phyloP scores from a whole-genome alignment of 2,113 vertebrate genomes.

The Paradoxurus hermaphroditus region DNA sequence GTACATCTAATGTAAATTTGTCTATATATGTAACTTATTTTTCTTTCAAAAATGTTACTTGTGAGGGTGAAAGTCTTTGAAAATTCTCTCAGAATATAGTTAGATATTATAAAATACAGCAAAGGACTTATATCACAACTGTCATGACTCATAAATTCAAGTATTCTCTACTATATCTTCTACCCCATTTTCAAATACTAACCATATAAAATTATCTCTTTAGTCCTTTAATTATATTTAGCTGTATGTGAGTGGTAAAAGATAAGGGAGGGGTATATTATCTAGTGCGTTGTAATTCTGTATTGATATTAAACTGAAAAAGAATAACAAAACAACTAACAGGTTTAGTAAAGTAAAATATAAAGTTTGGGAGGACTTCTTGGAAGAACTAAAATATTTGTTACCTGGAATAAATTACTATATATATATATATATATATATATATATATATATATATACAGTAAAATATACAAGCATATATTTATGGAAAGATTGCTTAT shows the following conservation, averaged over 20 bases:
- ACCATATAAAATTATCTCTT: not conserved
- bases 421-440: too few relatives aligned
- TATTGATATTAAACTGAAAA: not conserved
- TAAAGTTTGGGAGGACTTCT: not conserved
- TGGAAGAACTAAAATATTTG: not conserved
- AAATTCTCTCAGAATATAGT: not conserved
- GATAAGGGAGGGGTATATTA: not conserved
- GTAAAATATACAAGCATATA: not conserved
- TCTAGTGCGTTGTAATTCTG: not conserved
- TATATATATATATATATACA: too few relatives aligned
- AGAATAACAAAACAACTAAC: not conserved
- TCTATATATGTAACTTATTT: not conserved
- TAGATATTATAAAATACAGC: not conserved
- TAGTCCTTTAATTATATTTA: not conserved
- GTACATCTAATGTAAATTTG: not conserved
- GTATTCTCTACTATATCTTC: not conserved
- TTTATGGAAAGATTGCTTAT: not conserved
- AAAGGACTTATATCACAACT: constrained; percentile 11
- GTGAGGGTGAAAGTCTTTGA: not conserved
- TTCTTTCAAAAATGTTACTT: not conserved
- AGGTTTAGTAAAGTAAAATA: not conserved
- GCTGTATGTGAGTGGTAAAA: not conserved
- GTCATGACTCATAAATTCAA: not conserved
- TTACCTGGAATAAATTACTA: not conserved
- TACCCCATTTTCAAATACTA: not conserved